phyloP scores from a whole-genome alignment of 92 coral and sea anemone genomes.

The Epizoanthus rinbou region DNA sequence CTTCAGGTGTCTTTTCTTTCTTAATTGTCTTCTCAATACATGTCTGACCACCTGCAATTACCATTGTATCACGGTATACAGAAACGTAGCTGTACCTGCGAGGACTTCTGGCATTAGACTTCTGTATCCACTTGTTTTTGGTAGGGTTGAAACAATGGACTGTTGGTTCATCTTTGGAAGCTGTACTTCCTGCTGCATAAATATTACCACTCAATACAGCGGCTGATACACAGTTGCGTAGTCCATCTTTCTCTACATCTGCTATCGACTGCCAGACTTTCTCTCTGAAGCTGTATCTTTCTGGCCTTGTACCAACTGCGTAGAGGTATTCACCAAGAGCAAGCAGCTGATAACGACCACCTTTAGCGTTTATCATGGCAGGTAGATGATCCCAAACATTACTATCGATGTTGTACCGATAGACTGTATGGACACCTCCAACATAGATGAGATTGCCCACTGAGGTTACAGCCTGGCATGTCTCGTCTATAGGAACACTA shows the following conservation, averaged over 20 bases:
- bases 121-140: neutral
- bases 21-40: too few species aligned
- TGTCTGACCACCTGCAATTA: neutral
- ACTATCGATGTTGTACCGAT: conserved; percentile 5
- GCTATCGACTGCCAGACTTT: conserved; percentile 5
- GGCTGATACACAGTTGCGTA: neutral
- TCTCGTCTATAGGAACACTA: neutral
- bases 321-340: neutral
- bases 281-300: conserved; percentile 19
- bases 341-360: neutral
- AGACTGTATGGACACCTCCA: neutral
- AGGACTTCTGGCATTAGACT: neutral
- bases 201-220: neutral
- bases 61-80: neutral
- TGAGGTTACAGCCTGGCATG: neutral
- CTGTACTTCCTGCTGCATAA: neutral
- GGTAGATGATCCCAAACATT: neutral
- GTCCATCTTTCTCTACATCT: neutral
- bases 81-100: neutral
- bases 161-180: neutral
- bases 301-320: neutral
- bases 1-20: too few species aligned
- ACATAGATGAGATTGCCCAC: conserved; percentile 1
- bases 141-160: neutral
- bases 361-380: neutral